phyloP scores from a whole-genome alignment of 1,140 invertebrate species.

The Nylanderia fulva region DNA sequence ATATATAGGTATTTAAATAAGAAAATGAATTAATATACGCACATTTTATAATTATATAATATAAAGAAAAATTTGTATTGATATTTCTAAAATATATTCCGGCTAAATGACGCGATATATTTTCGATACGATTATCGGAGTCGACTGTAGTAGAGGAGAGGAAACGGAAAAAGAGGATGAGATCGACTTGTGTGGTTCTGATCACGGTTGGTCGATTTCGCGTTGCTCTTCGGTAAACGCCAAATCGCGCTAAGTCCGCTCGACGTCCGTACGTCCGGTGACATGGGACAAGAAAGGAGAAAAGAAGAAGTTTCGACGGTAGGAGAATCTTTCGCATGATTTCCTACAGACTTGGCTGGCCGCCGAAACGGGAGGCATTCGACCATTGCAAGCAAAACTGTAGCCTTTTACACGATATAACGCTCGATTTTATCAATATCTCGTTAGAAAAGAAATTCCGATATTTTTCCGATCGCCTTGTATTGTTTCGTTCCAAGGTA shows the following conservation, averaged over 20 bases:
- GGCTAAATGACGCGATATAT: constrained; percentile 9
- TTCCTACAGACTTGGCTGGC: constrained; percentile 54
- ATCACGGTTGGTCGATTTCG: constrained; percentile 64
- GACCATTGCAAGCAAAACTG: constrained; percentile 37
- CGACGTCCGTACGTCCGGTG: constrained; percentile 52
- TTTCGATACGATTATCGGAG: constrained; percentile 34
- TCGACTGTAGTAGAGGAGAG: background rate
- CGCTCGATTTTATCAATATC: constrained; percentile 42
- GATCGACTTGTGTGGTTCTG: constrained; percentile 54
- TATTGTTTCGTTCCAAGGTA: background rate
- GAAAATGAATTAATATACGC: too few relatives aligned
- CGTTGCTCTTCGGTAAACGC: constrained; percentile 60
- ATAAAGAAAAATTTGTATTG: background rate
- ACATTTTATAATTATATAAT: background rate
- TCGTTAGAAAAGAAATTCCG: constrained; percentile 8
- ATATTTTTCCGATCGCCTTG: background rate
- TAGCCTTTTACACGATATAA: constrained; percentile 33
- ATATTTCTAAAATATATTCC: constrained; percentile 27
- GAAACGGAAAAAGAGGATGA: background rate
- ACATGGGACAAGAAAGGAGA: constrained; percentile 60
- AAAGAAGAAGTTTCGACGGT: constrained; percentile 55
- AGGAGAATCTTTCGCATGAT: constrained; percentile 62
- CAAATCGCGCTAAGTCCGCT: constrained; percentile 29
- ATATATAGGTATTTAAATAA: background rate
- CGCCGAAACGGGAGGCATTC: constrained; percentile 61